Percentiles rank a stretch among this genome's conserved stretches.
phyloP scores from a whole-genome alignment of 2,113 vertebrate genomes.

The Fregata magnificens region DNA sequence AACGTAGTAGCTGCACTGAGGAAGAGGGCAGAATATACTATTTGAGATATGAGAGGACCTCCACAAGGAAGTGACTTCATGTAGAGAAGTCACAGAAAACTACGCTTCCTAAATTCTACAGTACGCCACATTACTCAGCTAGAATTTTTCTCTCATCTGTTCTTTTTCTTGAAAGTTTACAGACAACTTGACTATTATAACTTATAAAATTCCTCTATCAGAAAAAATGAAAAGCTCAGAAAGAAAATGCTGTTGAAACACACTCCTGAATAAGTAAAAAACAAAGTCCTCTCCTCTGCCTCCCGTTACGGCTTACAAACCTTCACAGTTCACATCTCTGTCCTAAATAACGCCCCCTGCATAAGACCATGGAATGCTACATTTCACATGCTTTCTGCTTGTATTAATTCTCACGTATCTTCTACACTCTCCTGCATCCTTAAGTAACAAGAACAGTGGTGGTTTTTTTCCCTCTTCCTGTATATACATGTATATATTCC shows the following conservation, averaged over 20 bases:
- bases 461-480: neutral
- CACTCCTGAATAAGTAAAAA: neutral
- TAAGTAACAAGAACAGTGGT: neutral
- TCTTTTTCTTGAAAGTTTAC: neutral
- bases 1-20: neutral
- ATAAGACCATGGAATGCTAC: neutral
- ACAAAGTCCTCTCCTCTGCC: neutral
- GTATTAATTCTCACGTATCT: neutral
- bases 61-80: neutral
- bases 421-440: neutral
- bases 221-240: neutral
- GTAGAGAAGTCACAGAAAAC: neutral
- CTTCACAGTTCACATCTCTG: neutral
- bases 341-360: neutral
- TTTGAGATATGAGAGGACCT: neutral
- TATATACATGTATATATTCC: accelerated
- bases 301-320: accelerated
- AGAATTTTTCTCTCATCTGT: neutral
- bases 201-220: neutral
- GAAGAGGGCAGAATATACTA: neutral
- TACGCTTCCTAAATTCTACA: neutral
- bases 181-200: neutral
- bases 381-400: neutral
- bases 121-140: neutral
- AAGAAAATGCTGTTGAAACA: neutral